Evolutionary conservation across 1,140 invertebrate genomes (phyloP).

Genomic region (Dufourea novaeangliae): DNA sequence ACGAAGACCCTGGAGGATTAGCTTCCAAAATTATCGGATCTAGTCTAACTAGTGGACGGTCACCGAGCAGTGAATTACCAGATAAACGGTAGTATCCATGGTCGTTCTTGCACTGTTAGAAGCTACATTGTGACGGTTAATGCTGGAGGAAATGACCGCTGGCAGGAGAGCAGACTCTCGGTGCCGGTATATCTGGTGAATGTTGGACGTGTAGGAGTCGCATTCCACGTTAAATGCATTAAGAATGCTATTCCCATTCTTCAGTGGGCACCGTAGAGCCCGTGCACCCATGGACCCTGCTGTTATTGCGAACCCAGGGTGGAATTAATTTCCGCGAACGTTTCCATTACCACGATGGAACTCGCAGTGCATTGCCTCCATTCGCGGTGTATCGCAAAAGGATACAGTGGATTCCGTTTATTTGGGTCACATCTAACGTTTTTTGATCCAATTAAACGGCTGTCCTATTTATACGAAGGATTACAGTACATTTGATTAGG

Average conservation of each 20-base stretch:
- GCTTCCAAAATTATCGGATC: too few relatives aligned
- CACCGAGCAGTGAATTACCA: neutral
- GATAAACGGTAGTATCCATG: neutral
- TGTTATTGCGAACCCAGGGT: slow-evolving; percentile 23
- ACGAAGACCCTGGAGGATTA: too few relatives aligned
- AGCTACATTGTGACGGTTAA: neutral
- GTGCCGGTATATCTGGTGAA: slow-evolving; percentile 68
- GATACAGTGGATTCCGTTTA: too few relatives aligned
- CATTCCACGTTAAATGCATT: slow-evolving; percentile 75
- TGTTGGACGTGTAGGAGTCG: slow-evolving; percentile 73
- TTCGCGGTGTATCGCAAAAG: too few relatives aligned
- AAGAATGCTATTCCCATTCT: slow-evolving; percentile 73
- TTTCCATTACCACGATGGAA: slow-evolving; percentile 39
- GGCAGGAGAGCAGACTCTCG: slow-evolving; percentile 9
- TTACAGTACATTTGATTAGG: too few relatives aligned
- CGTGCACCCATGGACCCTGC: neutral
- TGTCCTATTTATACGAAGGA: too few relatives aligned
- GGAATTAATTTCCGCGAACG: slow-evolving; percentile 53
- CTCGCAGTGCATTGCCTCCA: neutral
- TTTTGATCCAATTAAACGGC: too few relatives aligned
- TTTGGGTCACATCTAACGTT: too few relatives aligned
- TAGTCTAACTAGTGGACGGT: too few relatives aligned
- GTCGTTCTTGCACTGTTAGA: neutral
- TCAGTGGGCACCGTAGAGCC: slow-evolving; percentile 10
- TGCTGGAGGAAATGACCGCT: slow-evolving; percentile 18